Evolutionary conservation across 2,113 vertebrate species (phyloP).

Genomic region (Petaurus breviceps): DNA sequence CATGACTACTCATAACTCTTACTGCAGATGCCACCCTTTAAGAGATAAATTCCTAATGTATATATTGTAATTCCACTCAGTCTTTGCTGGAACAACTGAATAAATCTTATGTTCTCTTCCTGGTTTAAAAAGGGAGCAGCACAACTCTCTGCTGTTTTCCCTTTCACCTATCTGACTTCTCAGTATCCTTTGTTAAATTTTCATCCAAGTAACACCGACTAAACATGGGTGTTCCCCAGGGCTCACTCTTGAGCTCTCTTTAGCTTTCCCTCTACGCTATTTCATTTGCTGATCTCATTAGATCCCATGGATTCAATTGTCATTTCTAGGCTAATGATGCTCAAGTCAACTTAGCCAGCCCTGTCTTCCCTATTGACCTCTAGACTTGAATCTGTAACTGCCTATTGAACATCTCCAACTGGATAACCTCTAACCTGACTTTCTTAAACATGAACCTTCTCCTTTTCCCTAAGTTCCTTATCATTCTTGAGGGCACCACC

Average conservation of each 20-base stretch:
- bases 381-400: not conserved
- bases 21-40: slow-evolving; percentile 54
- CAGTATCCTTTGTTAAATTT: not conserved
- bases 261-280: not conserved
- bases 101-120: no score
- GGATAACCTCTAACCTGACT: not conserved
- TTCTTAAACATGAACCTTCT: not conserved
- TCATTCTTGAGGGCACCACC: not conserved
- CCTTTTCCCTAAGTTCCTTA: not conserved
- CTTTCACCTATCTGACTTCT: not conserved
- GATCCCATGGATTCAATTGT: not conserved
- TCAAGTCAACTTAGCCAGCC: not conserved
- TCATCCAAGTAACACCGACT: not conserved
- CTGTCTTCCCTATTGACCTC: not conserved
- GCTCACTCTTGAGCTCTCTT: not conserved
- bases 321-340: not conserved
- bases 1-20: slow-evolving; percentile 62
- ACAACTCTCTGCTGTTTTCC: not conserved
- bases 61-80: no score
- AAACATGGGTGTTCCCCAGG: not conserved
- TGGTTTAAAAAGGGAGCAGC: no score
- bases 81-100: slow-evolving; percentile 78
- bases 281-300: not conserved
- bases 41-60: slow-evolving; percentile 35
- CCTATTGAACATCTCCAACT: not conserved